These are phyloP conservation scores for Chelon labrosus DNA, from an alignment of 2,797 vertebrate species.

Conservation along the genomic window DNA sequence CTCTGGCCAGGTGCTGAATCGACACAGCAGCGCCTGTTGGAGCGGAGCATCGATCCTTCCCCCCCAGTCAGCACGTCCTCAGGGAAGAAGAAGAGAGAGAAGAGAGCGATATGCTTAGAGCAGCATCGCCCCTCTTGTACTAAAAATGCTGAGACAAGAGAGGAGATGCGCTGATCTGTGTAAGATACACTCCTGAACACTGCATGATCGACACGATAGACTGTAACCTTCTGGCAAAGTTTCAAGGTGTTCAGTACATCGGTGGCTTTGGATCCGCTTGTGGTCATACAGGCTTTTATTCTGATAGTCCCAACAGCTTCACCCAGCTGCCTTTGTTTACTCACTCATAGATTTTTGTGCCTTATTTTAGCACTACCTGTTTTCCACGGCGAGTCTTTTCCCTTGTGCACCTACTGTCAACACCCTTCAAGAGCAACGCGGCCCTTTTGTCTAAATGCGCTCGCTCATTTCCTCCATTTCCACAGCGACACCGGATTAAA, in stretches of 20 bases:
- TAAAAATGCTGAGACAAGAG: conserved; percentile 83
- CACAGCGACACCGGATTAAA: conserved; percentile 53
- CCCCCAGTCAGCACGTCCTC: conserved; percentile 67
- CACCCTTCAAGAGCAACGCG: conserved; percentile 7
- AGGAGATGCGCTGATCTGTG: conserved; percentile 79
- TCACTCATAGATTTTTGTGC: neutral
- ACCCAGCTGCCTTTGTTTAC: conserved; percentile 12
- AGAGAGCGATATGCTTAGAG: conserved; percentile 76
- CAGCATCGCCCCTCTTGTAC: conserved; percentile 71
- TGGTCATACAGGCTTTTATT: conserved; percentile 30
- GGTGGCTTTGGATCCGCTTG: conserved; percentile 23
- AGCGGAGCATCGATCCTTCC: conserved; percentile 75
- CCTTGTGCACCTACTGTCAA: neutral
- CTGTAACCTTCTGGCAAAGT: conserved; percentile 66
- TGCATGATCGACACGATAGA: conserved; percentile 58
- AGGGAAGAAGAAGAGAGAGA: conserved; percentile 36
- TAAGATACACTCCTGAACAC: conserved; percentile 72
- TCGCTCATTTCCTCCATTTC: conserved; percentile 65
- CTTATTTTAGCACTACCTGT: conserved; percentile 26
- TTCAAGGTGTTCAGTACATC: conserved; percentile 60
- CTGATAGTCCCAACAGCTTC: conserved; percentile 29
- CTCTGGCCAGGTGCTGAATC: conserved; percentile 82
- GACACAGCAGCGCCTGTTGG: conserved; percentile 76
- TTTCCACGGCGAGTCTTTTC: conserved; percentile 6
- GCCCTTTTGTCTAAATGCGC: conserved; percentile 55